Base-by-base conservation (phyloP, 1,140 invertebrate species). In the Dinothrombium tinctorium region DNA sequence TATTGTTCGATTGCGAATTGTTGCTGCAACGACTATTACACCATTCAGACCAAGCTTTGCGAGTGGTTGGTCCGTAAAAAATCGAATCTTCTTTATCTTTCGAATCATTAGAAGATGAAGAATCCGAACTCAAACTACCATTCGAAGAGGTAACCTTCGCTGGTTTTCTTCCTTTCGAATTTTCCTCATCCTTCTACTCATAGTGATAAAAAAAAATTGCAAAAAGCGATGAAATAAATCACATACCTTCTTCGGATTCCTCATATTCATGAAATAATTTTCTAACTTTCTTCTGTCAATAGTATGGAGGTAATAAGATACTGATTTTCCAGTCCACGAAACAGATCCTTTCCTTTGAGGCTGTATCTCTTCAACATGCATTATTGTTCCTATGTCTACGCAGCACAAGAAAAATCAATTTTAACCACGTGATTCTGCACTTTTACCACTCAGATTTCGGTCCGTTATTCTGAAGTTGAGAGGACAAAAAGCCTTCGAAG, bases 401-500 rank as follows among this genome's bases (percentile, higher is more conserved):
- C 37, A 39, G 17, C 26, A 26, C 20, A 29, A 15, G 15, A 29
- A n/a, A 4, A 29, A 2, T 29, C 11, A 29, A 29, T 29, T n/a
- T 29, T n/a, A 11, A 29, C 11, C 28, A 29, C 28, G 15, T 29
- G 28, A 29, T 29, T 29, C 28, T 29, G 28, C 15, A 15, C 15
- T 29, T 37, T 31, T 63, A 75, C 72, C 73, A 60, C 68, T 71
- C 9, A 77, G 62, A 61, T 71, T 81, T 53, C 82, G 62, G 62
- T 94, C 87, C 9, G 87, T 92, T 53, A 95, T 94, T 49, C 89
- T 69, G 67, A 95, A 95, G 62, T 95, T 95, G 20, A 92, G 64
- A 3, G 87, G 86, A 63, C 89, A 95, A 63, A 95, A 96, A 45
- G 84, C 84, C 60, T 92, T 94, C 11, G 89, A 95, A n/a, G 90